Conservation (phyloP, 2,797 vertebrate species). For the Crocidura indochinensis region DNA sequence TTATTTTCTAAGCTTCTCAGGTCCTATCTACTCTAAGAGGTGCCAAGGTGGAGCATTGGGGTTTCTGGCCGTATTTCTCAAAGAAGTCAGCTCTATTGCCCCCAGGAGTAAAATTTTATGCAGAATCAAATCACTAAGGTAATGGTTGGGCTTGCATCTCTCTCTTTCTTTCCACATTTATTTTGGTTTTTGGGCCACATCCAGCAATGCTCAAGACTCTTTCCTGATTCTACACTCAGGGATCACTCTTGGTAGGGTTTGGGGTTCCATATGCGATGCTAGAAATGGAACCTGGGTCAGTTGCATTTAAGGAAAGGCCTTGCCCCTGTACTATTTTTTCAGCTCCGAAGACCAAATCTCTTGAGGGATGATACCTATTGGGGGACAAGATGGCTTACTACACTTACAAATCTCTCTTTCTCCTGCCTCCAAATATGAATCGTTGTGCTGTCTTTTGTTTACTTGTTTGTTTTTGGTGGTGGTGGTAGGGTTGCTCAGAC, state of each 20-base stretch:
- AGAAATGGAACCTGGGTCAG: too few species aligned
- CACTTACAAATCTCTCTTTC: neutral
- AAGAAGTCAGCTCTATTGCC: neutral
- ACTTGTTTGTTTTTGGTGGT: neutral
- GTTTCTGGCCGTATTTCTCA: neutral
- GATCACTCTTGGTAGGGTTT: too few species aligned
- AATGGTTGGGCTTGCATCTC: slow-evolving; percentile 21
- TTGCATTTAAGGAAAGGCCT: too few species aligned
- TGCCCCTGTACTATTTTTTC: too few species aligned
- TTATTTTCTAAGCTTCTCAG: neutral
- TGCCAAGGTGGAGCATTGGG: neutral
- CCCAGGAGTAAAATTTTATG: slow-evolving; percentile 21
- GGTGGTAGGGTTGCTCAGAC: slow-evolving; percentile 26
- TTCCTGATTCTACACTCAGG: too few species aligned
- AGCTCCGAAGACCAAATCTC: neutral
- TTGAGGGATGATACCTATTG: neutral
- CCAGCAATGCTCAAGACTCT: too few species aligned
- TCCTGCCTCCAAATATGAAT: neutral
- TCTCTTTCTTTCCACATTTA: too few species aligned
- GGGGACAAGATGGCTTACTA: neutral
- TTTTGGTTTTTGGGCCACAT: too few species aligned
- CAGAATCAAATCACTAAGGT: slow-evolving; percentile 59
- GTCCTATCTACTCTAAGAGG: neutral
- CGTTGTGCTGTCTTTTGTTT: neutral
- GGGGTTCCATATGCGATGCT: too few species aligned